These are phyloP conservation scores for Aspidapion aeneum DNA, from an alignment of 2,888 invertebrate species.

Conservation along the genomic window DNA sequence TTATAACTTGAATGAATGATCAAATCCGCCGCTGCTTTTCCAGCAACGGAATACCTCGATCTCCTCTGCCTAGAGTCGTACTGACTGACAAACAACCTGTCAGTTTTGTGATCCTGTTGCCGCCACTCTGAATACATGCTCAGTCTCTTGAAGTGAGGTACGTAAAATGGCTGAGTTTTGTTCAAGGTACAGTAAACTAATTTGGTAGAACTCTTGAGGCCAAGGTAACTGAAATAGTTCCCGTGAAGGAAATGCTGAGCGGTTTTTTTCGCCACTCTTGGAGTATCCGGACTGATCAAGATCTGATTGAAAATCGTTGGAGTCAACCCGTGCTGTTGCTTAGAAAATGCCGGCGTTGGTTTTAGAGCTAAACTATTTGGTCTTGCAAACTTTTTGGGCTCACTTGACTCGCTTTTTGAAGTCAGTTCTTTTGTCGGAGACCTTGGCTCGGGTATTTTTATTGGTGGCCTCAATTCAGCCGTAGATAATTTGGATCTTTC, in stretches of 20 bases:
- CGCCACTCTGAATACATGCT: slow-evolving; percentile 97
- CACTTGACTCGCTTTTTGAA: slow-evolving; percentile 19
- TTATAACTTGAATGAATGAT: slow-evolving; percentile 48
- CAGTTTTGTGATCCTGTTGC: slow-evolving; percentile 47
- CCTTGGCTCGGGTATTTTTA: slow-evolving; percentile 8
- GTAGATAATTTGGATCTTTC: neutral
- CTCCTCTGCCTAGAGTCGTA: slow-evolving; percentile 80
- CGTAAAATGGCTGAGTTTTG: slow-evolving; percentile 92
- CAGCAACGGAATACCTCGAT: slow-evolving; percentile 57
- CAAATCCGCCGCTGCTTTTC: slow-evolving; percentile 47
- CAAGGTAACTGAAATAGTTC: slow-evolving; percentile 88
- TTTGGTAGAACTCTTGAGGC: slow-evolving; percentile 85
- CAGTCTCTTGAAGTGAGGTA: slow-evolving; percentile 81
- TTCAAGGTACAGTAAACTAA: slow-evolving; percentile 92
- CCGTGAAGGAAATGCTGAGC: slow-evolving; percentile 87
- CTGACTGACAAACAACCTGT: slow-evolving; percentile 44
- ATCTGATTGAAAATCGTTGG: slow-evolving; percentile 80
- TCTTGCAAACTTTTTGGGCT: slow-evolving; percentile 66
- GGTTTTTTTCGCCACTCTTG: slow-evolving; percentile 83
- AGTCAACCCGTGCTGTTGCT: slow-evolving; percentile 77
- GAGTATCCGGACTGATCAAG: slow-evolving; percentile 87
- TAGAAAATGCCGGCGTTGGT: slow-evolving; percentile 78
- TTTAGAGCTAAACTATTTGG: slow-evolving; percentile 81
- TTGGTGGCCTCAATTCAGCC: neutral
- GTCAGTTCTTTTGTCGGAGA: slow-evolving; percentile 13